Evolutionary conservation across 30 jellyfish, hydroid and myxozoan species (phyloP).

Genomic region (Aurelia aurita): DNA sequence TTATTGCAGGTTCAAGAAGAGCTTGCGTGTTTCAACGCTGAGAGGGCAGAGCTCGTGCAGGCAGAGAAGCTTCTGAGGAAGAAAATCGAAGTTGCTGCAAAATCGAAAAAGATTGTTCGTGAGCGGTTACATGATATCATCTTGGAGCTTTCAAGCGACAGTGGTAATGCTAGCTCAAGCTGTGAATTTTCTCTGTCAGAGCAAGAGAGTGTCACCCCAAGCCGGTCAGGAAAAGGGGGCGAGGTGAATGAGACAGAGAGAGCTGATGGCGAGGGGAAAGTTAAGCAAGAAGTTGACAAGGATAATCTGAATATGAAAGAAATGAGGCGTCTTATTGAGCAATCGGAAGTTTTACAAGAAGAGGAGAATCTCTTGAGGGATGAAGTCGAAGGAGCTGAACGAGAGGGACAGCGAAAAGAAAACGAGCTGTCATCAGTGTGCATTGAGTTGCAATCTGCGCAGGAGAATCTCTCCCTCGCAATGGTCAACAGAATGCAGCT

Average conservation of each 20-base stretch:
- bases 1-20: conserved; percentile 78
- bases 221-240: background rate
- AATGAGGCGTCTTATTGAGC: conserved; percentile 46
- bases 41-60: conserved; percentile 76
- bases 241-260: background rate
- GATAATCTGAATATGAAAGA: conserved; percentile 8
- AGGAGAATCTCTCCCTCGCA: conserved; percentile 84
- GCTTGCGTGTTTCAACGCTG: conserved; percentile 73
- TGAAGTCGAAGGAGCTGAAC: conserved; percentile 78
- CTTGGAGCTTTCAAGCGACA: conserved; percentile 65
- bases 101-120: conserved; percentile 67
- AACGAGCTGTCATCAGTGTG: conserved; percentile 61
- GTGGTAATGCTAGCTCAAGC: conserved; percentile 55
- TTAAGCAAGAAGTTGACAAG: conserved; percentile 3
- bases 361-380: conserved; percentile 73
- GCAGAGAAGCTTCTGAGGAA: conserved; percentile 74
- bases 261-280: background rate
- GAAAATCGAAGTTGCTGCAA: conserved; percentile 51
- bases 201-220: conserved; percentile 17
- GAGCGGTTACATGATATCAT: conserved; percentile 76
- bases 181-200: conserved; percentile 14
- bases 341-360: conserved; percentile 65
- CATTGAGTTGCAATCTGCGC: conserved; percentile 78
- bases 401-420: conserved; percentile 32
- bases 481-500: conserved; percentile 89